Conservation (phyloP, 2,888 invertebrate genomes). For the Priocnemis perturbator region DNA sequence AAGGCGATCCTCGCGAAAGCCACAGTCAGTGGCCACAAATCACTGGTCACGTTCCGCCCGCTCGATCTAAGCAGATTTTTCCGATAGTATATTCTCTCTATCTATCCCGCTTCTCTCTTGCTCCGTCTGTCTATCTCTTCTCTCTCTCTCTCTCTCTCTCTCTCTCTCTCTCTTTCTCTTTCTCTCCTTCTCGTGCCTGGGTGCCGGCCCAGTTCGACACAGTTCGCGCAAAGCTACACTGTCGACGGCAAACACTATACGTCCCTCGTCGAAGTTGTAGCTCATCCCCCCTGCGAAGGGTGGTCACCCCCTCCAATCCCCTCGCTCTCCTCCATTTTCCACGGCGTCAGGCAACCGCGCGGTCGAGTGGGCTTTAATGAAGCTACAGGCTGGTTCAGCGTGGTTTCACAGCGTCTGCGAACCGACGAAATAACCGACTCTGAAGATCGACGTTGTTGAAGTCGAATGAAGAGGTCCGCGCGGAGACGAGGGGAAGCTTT, state of each 20-base stretch:
- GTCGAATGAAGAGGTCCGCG: neutral
- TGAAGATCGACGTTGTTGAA: conserved; percentile 1
- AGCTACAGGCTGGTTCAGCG: conserved; percentile 25
- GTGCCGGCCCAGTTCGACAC: neutral
- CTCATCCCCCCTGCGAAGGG: neutral
- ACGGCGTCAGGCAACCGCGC: conserved; percentile 17
- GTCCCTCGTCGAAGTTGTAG: conserved; percentile 1
- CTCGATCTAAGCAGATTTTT: neutral
- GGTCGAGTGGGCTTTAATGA: conserved; percentile 36
- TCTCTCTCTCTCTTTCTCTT: conserved; percentile 1
- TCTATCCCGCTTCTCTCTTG: neutral
- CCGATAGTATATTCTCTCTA: neutral
- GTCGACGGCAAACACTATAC: conserved; percentile 1
- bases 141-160: conserved; percentile 15
- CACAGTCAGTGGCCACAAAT: conserved; percentile 8
- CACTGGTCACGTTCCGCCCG: conserved; percentile 17
- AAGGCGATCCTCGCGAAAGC: no score
- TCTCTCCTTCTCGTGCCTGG: conserved; percentile 7
- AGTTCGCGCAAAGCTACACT: conserved; percentile 2
- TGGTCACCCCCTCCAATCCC: no score
- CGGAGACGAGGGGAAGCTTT: neutral
- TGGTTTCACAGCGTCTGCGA: conserved; percentile 19
- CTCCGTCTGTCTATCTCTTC: no score
- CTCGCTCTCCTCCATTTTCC: conserved; percentile 7
- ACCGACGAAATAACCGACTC: conserved; percentile 32